phyloP scores from a whole-genome alignment of 2,113 vertebrate species.

The Varanus salvator region DNA sequence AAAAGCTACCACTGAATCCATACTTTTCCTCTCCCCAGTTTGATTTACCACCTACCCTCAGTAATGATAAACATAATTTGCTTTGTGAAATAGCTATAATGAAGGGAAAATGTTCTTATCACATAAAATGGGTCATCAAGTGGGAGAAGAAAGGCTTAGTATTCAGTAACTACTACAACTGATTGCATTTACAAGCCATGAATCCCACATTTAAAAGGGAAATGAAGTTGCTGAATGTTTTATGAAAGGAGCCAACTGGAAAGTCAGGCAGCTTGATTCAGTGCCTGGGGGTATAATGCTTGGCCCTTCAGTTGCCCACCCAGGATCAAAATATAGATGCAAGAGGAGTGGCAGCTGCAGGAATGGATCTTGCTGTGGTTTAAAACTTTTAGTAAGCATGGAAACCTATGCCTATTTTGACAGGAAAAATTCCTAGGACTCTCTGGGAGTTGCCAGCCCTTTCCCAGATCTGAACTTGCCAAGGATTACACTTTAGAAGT shows the following conservation, averaged over 20 bases:
- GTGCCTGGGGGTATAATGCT: background rate
- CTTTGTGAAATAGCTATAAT: background rate
- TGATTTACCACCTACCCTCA: background rate
- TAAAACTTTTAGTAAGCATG: background rate
- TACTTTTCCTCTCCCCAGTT: background rate
- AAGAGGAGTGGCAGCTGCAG: background rate
- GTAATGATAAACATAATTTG: conserved; percentile 2
- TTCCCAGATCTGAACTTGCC: too few species aligned
- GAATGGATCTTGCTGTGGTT: background rate
- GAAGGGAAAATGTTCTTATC: background rate
- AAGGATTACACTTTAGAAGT: background rate
- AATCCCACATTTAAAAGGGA: background rate
- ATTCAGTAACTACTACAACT: background rate
- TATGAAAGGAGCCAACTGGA: background rate
- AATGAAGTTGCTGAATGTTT: background rate
- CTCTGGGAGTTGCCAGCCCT: too few species aligned
- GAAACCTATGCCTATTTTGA: too few species aligned
- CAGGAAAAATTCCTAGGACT: too few species aligned
- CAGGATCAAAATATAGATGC: background rate
- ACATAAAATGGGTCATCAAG: background rate
- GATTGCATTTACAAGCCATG: background rate
- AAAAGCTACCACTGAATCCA: background rate
- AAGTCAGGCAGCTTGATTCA: background rate
- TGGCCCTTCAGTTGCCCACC: background rate
- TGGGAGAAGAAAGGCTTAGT: background rate